phyloP scores from a whole-genome alignment of 2,888 invertebrate species.

The Dexiosoma caninum region DNA sequence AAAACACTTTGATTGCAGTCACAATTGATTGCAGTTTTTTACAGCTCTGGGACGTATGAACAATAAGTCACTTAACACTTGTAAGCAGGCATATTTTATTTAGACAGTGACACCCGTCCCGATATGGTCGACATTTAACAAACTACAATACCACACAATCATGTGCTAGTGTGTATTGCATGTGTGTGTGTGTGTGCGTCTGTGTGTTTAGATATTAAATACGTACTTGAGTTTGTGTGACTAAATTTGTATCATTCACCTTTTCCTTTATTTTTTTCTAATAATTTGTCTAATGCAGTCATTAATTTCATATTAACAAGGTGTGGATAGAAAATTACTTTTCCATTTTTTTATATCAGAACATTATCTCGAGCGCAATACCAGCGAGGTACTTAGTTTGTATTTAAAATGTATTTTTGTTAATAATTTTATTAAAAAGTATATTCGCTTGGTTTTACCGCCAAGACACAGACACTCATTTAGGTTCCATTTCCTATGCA shows the following conservation, averaged over 20 bases:
- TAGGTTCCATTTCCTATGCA: neutral
- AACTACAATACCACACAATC: constrained; percentile 31
- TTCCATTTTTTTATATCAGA: constrained; percentile 46
- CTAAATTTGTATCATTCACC: constrained; percentile 45
- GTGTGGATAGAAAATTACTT: constrained; percentile 77
- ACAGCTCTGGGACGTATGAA: constrained; percentile 26
- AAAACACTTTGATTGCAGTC: no score
- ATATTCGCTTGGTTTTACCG: neutral
- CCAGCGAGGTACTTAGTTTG: neutral
- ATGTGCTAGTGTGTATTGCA: neutral
- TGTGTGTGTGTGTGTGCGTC: neutral
- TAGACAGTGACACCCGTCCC: constrained; percentile 9
- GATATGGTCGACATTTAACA: neutral
- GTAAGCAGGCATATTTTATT: constrained; percentile 8
- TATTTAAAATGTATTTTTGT: constrained; percentile 6
- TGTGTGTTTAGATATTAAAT: neutral
- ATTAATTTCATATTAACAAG: constrained; percentile 80
- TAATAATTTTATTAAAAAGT: constrained; percentile 23
- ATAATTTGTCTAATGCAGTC: constrained; percentile 78
- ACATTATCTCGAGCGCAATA: neutral
- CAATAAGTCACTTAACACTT: constrained; percentile 44
- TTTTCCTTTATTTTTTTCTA: constrained; percentile 52
- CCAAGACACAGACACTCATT: neutral
- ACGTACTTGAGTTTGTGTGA: neutral
- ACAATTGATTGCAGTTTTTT: no score